Percentiles rank a stretch among this genome's conserved stretches.
phyloP scores from a whole-genome alignment of 2,113 vertebrate genomes.

The Elgaria multicarinata region DNA sequence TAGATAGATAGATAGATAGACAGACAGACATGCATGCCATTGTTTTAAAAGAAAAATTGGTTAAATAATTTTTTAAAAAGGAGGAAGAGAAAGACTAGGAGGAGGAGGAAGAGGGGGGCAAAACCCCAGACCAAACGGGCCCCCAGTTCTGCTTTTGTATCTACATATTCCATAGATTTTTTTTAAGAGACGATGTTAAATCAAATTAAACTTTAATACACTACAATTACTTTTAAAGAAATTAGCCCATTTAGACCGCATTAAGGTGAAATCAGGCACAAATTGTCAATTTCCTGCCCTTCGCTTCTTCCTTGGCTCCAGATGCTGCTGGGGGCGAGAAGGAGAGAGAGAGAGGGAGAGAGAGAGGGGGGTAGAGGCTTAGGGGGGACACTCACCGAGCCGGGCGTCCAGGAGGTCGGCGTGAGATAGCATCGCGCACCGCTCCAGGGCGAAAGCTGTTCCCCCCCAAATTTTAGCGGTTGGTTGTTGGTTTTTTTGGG shows the following conservation, averaged over 20 bases:
- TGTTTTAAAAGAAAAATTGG: not conserved
- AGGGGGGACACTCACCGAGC: conserved; percentile 94
- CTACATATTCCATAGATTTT: conserved; percentile 74
- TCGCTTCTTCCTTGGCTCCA: conserved; percentile 67
- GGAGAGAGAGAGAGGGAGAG: conserved; percentile 33
- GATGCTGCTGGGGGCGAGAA: conserved; percentile 27
- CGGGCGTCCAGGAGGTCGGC: conserved; percentile 99
- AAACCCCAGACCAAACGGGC: conserved; percentile 62
- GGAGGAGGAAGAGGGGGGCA: not conserved
- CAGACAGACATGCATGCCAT: not conserved
- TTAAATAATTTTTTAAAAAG: not conserved
- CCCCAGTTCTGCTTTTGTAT: conserved; percentile 58
- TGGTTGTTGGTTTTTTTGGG: conserved; percentile 68
- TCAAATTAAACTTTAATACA: conserved; percentile 96
- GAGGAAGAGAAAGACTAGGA: no score
- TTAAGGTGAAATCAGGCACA: conserved; percentile 92
- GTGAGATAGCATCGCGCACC: conserved; percentile 98
- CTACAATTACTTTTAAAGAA: conserved; percentile 95
- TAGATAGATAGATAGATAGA: not conserved
- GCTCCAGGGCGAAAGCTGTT: conserved; percentile 92
- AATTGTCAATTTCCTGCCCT: conserved; percentile 91
- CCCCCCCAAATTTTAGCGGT: conserved; percentile 91
- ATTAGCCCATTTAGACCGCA: conserved; percentile 92
- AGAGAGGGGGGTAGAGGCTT: conserved; percentile 53
- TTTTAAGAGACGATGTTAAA: conserved; percentile 84